Conservation (phyloP, 1,140 invertebrate genomes). For the Lepidurus apus region DNA sequence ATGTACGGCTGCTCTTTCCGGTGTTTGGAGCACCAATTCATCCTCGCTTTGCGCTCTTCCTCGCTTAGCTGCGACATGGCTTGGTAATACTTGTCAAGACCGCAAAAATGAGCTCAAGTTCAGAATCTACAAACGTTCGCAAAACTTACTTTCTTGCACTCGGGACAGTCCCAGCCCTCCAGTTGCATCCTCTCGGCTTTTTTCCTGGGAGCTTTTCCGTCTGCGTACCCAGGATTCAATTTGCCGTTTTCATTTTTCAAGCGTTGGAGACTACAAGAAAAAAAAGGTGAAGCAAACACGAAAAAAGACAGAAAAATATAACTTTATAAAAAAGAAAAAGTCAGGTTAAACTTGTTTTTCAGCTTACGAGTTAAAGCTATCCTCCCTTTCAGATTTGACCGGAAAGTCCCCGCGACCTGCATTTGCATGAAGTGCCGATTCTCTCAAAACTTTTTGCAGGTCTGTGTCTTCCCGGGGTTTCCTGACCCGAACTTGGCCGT, state of each 20-base stretch:
- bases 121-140: not conserved
- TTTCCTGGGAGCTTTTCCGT: not conserved
- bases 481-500: not conserved
- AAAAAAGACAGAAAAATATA: too few relatives aligned
- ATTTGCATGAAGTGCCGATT: constrained; percentile 10
- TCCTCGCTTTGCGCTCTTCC: not conserved
- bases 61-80: not conserved
- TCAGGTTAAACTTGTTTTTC: too few relatives aligned
- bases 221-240: not conserved
- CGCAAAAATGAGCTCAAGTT: not conserved
- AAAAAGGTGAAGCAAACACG: not conserved
- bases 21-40: not conserved
- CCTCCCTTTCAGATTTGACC: not conserved
- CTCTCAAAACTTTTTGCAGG: not conserved
- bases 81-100: not conserved
- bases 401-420: not conserved
- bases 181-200: not conserved
- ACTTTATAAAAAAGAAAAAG: too few relatives aligned
- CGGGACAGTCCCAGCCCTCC: not conserved
- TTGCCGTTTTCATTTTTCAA: not conserved
- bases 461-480: not conserved
- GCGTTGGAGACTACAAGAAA: not conserved
- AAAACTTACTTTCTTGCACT: not conserved
- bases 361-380: constrained; percentile 12
- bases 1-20: not conserved